Percentiles rank a stretch among this genome's conserved stretches.
Conservation (phyloP, 2,888 invertebrate genomes). For the Amphiduros pacificus region DNA sequence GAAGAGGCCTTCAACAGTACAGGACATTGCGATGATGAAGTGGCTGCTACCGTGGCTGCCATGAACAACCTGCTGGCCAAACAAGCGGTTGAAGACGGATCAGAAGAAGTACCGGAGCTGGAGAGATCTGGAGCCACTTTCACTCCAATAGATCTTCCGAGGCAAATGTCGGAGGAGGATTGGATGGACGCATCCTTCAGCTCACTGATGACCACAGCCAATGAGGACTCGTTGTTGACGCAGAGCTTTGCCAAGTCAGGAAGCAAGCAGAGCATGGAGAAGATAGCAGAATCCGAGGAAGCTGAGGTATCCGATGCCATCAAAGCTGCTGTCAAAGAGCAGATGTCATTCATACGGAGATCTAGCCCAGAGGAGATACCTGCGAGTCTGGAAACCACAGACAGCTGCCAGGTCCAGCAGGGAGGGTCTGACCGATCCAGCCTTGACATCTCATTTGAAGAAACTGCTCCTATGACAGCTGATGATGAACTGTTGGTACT, state of each 20-base stretch:
- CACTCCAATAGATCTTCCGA: no score
- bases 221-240: background rate
- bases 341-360: background rate
- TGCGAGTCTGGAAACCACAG: background rate
- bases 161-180: no score
- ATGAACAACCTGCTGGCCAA: no score
- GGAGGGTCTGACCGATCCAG: background rate
- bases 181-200: background rate
- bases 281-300: background rate
- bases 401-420: background rate
- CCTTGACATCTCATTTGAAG: background rate
- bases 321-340: constrained; percentile 7
- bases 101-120: no score
- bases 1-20: no score
- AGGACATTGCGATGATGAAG: no score
- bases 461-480: no score
- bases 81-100: no score
- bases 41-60: no score
- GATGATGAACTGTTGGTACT: constrained; percentile 15
- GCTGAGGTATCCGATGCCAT: constrained; percentile 8
- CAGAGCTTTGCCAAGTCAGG: background rate
- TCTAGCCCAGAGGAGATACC: background rate
- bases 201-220: background rate
- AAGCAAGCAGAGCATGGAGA: background rate
- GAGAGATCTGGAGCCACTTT: no score